Base-by-base conservation (phyloP, 2,888 invertebrate genomes). In the Branchinecta sandiegonensis region DNA sequence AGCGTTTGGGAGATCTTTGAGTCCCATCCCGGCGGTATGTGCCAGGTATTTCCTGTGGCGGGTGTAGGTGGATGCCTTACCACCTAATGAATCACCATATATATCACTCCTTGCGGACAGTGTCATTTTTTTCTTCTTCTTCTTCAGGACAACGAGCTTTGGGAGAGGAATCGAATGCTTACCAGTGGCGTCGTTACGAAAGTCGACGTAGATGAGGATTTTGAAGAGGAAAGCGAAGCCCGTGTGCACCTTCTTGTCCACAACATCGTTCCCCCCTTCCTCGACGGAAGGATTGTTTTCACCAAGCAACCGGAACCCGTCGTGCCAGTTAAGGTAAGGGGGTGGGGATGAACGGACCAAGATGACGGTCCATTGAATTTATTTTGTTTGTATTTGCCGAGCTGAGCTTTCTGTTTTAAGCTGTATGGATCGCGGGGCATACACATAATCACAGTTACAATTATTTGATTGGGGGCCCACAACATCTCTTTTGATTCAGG, bases 281-380 rank as follows among this genome's bases (percentile, higher is more conserved):
- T 99, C 4, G 99, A 99, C 78, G 99, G 99, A 0, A 83, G 99
- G 69, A 97, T 99, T 73, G 95, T 97, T 0, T 99, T 99, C 78
- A 99, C 99, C 0, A 99, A 97, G 76, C 97, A 99, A 77, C 94
- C 94, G 0, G 96, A 97, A 76, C 97, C 97, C 1, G 94, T 99
- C n/a, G 87, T 99, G 75, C 97, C 97, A 13, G 92, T 94, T 47
- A 80, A 83, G 82, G 83, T 83, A 76, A 75, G 73, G 37, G 37
- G 37, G 6, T 37, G 37, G 37, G 6, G 37, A 37, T 37, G 37
- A 6, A 6, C 37, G 37, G 37, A 37, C 37, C 37, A 37, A 37
- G 37, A 37, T 37, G 6, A 37, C 37, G 4, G 37, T 37, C 37
- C 6, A 4, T 37, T 37, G 3, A 3, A 23, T 67, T 63, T 66